Conservation (phyloP, 2,113 vertebrate genomes). For the Onychorhynchus coronatus region DNA sequence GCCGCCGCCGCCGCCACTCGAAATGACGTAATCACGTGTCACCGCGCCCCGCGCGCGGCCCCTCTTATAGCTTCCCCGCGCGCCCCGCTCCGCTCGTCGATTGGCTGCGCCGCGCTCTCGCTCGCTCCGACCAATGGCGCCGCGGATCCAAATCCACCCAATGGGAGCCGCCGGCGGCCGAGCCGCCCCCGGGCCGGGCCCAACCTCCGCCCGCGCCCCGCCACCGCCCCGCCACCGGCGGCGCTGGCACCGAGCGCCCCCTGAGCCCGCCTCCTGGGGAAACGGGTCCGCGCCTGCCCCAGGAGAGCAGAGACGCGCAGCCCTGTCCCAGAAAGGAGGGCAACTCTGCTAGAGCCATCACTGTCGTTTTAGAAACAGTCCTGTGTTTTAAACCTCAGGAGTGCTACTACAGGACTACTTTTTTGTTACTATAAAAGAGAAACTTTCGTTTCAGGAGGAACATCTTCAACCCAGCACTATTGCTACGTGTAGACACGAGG, state of each 20-base stretch:
- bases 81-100: background rate
- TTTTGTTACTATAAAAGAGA: background rate
- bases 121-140: background rate
- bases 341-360: fast-evolving
- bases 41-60: fast-evolving
- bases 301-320: fast-evolving
- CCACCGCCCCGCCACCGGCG: background rate
- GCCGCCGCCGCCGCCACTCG: fast-evolving
- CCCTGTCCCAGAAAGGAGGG: fast-evolving
- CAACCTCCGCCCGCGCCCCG: too few species aligned
- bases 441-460: background rate
- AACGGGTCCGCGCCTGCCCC: background rate
- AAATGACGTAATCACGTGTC: fast-evolving
- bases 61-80: background rate
- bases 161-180: background rate
- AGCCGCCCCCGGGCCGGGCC: background rate
- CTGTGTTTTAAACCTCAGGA: background rate
- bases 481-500: fast-evolving
- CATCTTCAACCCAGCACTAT: background rate
- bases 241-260: background rate
- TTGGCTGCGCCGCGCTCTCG: fast-evolving
- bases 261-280: fast-evolving
- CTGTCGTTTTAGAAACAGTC: fast-evolving
- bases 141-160: constrained; percentile 45
- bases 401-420: background rate